Evolutionary conservation across 2,888 invertebrate genomes (phyloP).

Genomic region (Oscheius myriophilus): DNA sequence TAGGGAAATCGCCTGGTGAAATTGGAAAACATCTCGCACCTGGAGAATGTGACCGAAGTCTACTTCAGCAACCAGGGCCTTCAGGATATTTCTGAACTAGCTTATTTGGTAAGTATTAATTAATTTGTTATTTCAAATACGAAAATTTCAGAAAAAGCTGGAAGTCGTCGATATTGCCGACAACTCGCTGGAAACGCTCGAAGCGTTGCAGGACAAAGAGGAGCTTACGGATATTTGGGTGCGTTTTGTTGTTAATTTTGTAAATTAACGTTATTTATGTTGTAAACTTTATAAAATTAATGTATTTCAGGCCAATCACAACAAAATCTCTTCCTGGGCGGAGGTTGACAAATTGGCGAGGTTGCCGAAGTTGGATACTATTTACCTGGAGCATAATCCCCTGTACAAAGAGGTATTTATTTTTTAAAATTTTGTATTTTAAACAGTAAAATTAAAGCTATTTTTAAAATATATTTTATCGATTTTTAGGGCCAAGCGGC

Average conservation of each 20-base stretch:
- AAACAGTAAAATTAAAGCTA: too few species aligned
- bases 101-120: slow-evolving; percentile 75
- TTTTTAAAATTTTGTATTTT: not conserved
- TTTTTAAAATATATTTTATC: not conserved
- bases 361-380: slow-evolving; percentile 77
- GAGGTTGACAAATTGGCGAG: slow-evolving; percentile 80
- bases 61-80: slow-evolving; percentile 95
- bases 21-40: slow-evolving; percentile 84
- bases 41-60: slow-evolving; percentile 83
- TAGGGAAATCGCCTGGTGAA: slow-evolving; percentile 85
- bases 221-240: slow-evolving; percentile 96
- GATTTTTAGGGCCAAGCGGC: slow-evolving; percentile 36
- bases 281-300: too few species aligned
- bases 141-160: slow-evolving; percentile 72
- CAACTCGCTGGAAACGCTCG: slow-evolving; percentile 84
- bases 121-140: not conserved
- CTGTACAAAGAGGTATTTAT: slow-evolving; percentile 50
- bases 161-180: slow-evolving; percentile 89
- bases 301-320: slow-evolving; percentile 85
- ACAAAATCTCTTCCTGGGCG: slow-evolving; percentile 85
- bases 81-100: slow-evolving; percentile 80
- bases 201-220: slow-evolving; percentile 81
- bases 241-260: slow-evolving; percentile 67
- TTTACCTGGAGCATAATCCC: slow-evolving; percentile 94
- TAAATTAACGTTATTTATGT: too few species aligned